A percentile compares a stretch with the other conserved stretches of the same genome.
phyloP scores from a whole-genome alignment of 2,888 invertebrate species.

The Anorthoa munda region DNA sequence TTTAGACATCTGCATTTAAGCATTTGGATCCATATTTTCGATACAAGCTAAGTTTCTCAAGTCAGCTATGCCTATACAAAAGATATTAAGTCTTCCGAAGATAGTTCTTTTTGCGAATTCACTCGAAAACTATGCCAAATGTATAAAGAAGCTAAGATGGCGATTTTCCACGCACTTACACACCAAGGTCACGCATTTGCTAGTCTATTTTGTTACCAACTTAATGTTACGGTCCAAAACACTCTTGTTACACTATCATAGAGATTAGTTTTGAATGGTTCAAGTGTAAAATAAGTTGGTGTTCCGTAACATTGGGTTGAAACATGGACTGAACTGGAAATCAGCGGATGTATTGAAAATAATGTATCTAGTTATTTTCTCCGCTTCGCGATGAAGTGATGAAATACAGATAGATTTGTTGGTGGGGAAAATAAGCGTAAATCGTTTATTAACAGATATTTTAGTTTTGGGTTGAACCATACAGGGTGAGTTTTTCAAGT shows the following conservation, averaged over 20 bases:
- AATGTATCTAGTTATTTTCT: slow-evolving; percentile 54
- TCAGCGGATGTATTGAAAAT: slow-evolving; percentile 57
- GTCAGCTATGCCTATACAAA: slow-evolving; percentile 22
- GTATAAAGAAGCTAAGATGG: slow-evolving; percentile 58
- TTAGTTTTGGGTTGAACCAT: not conserved
- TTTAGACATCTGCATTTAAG: not conserved
- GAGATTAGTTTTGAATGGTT: not conserved
- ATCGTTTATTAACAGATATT: slow-evolving; percentile 21
- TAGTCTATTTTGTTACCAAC: slow-evolving; percentile 26
- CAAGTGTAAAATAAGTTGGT: slow-evolving; percentile 11
- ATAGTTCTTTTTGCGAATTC: slow-evolving; percentile 48
- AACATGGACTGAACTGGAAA: slow-evolving; percentile 58
- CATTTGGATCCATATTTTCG: not conserved
- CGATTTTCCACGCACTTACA: slow-evolving; percentile 65
- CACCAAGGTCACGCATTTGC: slow-evolving; percentile 60
- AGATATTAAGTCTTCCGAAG: slow-evolving; percentile 14
- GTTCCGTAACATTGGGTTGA: slow-evolving; percentile 58
- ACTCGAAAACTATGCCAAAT: slow-evolving; percentile 54
- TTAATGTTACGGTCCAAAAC: not conserved
- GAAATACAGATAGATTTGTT: slow-evolving; percentile 45
- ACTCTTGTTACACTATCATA: not conserved
- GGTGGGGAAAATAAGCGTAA: slow-evolving; percentile 35
- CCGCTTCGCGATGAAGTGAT: slow-evolving; percentile 45
- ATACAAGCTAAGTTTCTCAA: not conserved
- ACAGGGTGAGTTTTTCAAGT: no score